Evolutionary conservation across 2,113 vertebrate genomes (phyloP).

Genomic region (Speoplatyrhinus poulsoni): DNA sequence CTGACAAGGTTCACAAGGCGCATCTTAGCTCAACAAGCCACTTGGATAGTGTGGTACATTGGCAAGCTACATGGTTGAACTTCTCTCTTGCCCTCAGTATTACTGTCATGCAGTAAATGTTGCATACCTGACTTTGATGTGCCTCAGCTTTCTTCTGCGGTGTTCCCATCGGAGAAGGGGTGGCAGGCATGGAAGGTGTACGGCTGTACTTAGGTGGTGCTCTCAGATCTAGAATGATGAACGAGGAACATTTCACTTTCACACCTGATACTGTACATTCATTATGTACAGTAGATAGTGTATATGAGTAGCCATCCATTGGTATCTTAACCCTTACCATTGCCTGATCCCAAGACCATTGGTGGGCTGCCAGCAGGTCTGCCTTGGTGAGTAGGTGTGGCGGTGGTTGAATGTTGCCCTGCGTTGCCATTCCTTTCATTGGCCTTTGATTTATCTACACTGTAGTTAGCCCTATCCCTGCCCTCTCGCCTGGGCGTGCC

Average conservation of each 20-base stretch:
- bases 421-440: conserved; percentile 87
- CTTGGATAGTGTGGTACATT: background rate
- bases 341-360: conserved; percentile 81
- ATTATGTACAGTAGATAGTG: background rate
- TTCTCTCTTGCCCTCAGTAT: too few relatives aligned
- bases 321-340: conserved; percentile 73
- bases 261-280: too few relatives aligned
- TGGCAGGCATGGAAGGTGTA: conserved; percentile 86
- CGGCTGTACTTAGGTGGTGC: conserved; percentile 83
- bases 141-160: conserved; percentile 87
- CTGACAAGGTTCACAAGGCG: background rate
- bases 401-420: conserved; percentile 78
- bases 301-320: background rate
- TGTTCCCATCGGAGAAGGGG: conserved; percentile 85
- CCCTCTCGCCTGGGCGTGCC: conserved; percentile 87
- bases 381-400: conserved; percentile 84
- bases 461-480: conserved; percentile 81
- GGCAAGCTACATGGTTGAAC: too few relatives aligned
- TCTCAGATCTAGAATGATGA: conserved; percentile 80
- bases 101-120: conserved; percentile 41
- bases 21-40: conserved; percentile 1
- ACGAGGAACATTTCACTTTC: background rate
- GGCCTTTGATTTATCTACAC: conserved; percentile 87
- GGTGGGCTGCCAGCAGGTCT: conserved; percentile 89
- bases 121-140: conserved; percentile 89